Conservation (phyloP, 2,113 vertebrate genomes). For the Junco hyemalis region DNA sequence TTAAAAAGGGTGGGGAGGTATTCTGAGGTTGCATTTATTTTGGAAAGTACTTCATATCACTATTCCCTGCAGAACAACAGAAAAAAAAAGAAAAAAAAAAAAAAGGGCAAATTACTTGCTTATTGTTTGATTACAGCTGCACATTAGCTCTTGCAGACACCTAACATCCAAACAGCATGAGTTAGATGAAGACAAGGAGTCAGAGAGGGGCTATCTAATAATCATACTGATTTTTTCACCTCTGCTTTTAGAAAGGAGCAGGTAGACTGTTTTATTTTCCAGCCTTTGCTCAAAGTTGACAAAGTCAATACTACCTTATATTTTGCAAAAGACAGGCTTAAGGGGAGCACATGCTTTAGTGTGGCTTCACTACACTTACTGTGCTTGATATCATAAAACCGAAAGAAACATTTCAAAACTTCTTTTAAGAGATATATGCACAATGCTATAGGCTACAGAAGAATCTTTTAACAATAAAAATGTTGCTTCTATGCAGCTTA, state of each 20-base stretch:
- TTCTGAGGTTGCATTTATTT: not conserved
- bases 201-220: not conserved
- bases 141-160: accelerated
- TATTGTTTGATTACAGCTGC: not conserved
- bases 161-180: not conserved
- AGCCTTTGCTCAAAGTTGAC: not conserved
- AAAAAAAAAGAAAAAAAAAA: too few species aligned
- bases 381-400: not conserved
- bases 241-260: not conserved
- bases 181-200: accelerated
- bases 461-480: not conserved
- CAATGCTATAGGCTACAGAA: not conserved
- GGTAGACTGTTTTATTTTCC: not conserved
- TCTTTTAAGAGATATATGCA: not conserved
- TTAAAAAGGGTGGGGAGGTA: not conserved
- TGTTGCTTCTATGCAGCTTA: not conserved
- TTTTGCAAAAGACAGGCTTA: not conserved
- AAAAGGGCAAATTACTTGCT: not conserved
- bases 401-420: not conserved
- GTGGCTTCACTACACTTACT: not conserved
- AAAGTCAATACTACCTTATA: not conserved
- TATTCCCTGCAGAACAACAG: not conserved
- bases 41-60: not conserved
- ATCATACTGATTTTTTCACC: not conserved
- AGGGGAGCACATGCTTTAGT: not conserved